Conservation (phyloP, 2,797 vertebrate genomes). For the Pteropus rufus region DNA sequence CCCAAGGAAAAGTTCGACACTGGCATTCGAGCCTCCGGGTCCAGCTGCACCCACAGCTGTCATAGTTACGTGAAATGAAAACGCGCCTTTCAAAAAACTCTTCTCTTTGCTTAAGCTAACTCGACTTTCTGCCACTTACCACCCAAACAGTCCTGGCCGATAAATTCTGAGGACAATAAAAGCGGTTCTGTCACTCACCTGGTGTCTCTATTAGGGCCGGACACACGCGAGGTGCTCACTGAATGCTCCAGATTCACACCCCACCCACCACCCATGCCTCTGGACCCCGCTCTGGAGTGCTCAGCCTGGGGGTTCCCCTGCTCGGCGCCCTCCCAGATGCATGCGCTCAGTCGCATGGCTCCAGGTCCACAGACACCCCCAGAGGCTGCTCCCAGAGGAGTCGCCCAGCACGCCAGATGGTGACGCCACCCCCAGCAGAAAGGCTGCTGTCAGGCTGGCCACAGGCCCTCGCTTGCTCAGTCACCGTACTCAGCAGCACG, state of each 20-base stretch:
- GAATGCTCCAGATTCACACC: neutral
- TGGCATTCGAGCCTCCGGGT: neutral
- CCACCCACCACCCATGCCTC: neutral
- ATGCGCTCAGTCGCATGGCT: neutral
- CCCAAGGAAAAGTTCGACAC: neutral
- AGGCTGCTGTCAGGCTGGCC: neutral
- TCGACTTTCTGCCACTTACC: neutral
- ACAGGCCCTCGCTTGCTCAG: rapidly evolving
- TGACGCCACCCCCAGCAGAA: neutral
- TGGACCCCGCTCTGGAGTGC: neutral
- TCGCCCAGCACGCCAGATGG: neutral
- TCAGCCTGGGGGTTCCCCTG: too few species aligned
- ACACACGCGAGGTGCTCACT: neutral
- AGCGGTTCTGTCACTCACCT: neutral
- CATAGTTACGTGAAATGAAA: neutral
- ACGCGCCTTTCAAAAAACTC: neutral
- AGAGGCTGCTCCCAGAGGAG: neutral
- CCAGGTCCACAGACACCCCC: neutral
- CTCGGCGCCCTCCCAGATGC: neutral
- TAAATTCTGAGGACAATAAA: neutral
- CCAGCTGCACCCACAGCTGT: neutral
- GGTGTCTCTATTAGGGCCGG: neutral
- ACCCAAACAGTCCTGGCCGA: neutral
- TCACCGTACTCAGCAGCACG: rapidly evolving
- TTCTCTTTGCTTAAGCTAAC: neutral